Conservation (phyloP, 2,888 invertebrate species). For the Norana najaformis region DNA sequence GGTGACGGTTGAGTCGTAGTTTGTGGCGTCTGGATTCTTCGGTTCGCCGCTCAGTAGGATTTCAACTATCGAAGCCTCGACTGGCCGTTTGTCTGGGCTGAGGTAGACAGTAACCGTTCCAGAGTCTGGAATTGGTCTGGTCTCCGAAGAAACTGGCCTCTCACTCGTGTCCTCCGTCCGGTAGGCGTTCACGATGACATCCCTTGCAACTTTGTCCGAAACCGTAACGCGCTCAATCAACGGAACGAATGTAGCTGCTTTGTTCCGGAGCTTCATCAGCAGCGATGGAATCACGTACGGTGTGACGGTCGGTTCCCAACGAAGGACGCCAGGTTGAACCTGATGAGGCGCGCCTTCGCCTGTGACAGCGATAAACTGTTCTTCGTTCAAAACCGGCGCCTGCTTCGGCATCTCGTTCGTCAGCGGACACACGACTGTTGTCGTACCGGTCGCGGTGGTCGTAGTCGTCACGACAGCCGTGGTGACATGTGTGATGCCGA, state of each 20-base stretch:
- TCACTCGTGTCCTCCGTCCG: too few species aligned
- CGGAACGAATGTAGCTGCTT: too few species aligned
- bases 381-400: background rate
- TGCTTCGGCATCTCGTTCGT: background rate
- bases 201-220: too few species aligned
- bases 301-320: background rate
- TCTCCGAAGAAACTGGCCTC: too few species aligned
- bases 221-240: too few species aligned
- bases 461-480: constrained; percentile 21
- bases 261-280: too few species aligned
- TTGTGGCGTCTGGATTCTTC: background rate
- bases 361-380: background rate
- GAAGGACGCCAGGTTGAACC: background rate
- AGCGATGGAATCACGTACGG: too few species aligned
- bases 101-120: too few species aligned
- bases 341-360: background rate
- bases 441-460: background rate
- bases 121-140: too few species aligned
- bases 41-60: background rate
- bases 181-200: too few species aligned
- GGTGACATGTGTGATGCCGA: background rate
- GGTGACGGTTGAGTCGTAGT: background rate
- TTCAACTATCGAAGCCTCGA: too few species aligned
- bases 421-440: background rate
- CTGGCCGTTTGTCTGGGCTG: too few species aligned